Percentiles rank a stretch among this genome's conserved stretches.
phyloP scores from a whole-genome alignment of 1,140 invertebrate species.

The Tribolium castaneum region DNA sequence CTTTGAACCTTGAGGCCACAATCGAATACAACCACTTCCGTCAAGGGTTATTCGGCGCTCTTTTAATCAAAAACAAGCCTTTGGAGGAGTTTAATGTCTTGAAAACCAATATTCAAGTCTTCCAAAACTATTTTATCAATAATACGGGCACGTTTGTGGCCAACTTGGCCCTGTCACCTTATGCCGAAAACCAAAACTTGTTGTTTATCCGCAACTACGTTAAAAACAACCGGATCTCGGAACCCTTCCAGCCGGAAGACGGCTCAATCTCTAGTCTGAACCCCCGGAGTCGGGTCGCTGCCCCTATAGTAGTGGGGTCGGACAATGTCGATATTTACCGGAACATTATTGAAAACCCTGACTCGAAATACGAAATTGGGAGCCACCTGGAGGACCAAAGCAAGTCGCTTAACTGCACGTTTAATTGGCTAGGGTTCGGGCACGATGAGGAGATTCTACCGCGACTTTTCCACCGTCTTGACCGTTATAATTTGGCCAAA shows the following conservation, averaged over 20 bases:
- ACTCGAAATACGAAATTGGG: constrained; percentile 93
- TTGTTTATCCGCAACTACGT: constrained; percentile 92
- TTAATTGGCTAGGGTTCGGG: constrained; percentile 91
- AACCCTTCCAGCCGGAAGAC: constrained; percentile 81
- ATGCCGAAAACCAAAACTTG: constrained; percentile 81
- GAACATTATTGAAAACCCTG: constrained; percentile 93
- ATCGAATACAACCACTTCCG: constrained; percentile 92
- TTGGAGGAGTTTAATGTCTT: constrained; percentile 78
- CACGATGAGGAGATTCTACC: constrained; percentile 83
- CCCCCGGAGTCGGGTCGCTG: constrained; percentile 88
- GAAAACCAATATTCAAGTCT: constrained; percentile 77
- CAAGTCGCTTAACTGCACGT: constrained; percentile 91
- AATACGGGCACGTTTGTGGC: constrained; percentile 91
- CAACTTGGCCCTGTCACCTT: constrained; percentile 87
- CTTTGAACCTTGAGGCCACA: constrained; percentile 81
- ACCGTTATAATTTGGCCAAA: constrained; percentile 91
- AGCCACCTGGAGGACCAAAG: constrained; percentile 96
- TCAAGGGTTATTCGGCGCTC: constrained; percentile 82
- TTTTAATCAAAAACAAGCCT: constrained; percentile 87
- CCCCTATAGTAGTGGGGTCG: constrained; percentile 88
- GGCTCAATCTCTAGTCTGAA: constrained; percentile 76
- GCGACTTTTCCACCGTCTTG: constrained; percentile 88
- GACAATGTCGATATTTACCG: constrained; percentile 90
- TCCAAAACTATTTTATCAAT: constrained; percentile 88
- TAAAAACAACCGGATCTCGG: constrained; percentile 85